Percentiles rank a stretch among this genome's conserved stretches.
Evolutionary conservation across 30 jellyfish, hydroid and myxozoan species (phyloP).

Genomic region (Turritopsis dohrnii): DNA sequence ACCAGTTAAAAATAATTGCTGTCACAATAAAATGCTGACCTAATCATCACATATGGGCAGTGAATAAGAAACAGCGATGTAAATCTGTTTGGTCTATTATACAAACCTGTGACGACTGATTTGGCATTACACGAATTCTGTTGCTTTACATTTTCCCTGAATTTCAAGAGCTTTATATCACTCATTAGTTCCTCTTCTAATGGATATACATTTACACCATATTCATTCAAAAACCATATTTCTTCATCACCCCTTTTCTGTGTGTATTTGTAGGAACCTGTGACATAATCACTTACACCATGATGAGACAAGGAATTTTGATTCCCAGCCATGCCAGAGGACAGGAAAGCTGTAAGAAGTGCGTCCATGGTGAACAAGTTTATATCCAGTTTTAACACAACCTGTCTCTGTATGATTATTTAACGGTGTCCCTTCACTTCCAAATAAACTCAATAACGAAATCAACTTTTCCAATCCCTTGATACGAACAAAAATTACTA

Average conservation of each 20-base stretch:
- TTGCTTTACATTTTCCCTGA: not conserved
- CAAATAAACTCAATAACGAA: not conserved
- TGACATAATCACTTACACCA: not conserved
- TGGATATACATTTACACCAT: not conserved
- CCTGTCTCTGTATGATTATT: not conserved
- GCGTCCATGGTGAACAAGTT: not conserved
- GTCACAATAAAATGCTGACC: no score
- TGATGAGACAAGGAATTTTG: not conserved
- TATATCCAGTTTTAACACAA: not conserved
- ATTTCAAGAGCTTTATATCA: not conserved
- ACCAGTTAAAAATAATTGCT: no score
- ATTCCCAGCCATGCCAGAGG: slow-evolving; percentile 4
- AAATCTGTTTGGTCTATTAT: not conserved
- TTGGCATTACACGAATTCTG: not conserved
- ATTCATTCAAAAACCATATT: not conserved
- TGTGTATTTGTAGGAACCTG: not conserved
- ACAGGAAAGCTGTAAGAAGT: slow-evolving; percentile 9
- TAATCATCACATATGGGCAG: no score
- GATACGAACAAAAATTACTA: not conserved
- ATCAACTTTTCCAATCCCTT: not conserved
- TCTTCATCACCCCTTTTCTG: not conserved
- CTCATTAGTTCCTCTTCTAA: not conserved
- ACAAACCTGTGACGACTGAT: not conserved
- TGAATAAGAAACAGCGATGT: no score
- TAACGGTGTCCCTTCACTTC: not conserved